Evolutionary conservation across 2,797 vertebrate species (phyloP).

Genomic region (Anniella stebbinsi): DNA sequence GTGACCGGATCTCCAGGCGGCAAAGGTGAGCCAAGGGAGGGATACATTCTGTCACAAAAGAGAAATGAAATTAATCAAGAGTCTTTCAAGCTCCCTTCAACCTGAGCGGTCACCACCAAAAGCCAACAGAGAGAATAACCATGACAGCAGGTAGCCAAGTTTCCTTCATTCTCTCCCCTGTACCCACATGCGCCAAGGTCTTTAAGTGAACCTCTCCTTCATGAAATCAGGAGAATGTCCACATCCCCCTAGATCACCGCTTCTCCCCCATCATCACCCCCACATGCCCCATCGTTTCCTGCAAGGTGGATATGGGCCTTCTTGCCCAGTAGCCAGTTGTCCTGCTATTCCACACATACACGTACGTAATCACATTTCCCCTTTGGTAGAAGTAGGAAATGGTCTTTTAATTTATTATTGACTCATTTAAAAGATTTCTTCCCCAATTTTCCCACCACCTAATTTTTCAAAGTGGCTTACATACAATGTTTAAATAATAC

Average conservation of each 20-base stretch:
- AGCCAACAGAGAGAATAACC: not conserved
- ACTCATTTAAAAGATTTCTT: not conserved
- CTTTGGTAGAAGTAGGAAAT: not conserved
- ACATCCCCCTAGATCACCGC: not conserved
- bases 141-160: not conserved
- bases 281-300: not conserved
- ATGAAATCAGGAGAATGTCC: not conserved
- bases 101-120: not conserved
- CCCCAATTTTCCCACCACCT: not conserved
- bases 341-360: not conserved
- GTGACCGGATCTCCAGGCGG: constrained; percentile 80
- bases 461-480: not conserved
- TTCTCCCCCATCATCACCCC: not conserved
- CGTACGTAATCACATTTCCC: not conserved
- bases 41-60: constrained; percentile 73
- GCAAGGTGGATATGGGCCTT: not conserved
- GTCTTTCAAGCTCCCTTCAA: not conserved
- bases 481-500: not conserved
- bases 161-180: not conserved
- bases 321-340: not conserved
- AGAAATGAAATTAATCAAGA: not conserved
- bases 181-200: not conserved
- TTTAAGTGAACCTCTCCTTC: not conserved
- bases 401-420: not conserved
- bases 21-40: constrained; percentile 82